Conservation (phyloP, 1,140 invertebrate genomes). For the Aphelenchoides avenae region DNA sequence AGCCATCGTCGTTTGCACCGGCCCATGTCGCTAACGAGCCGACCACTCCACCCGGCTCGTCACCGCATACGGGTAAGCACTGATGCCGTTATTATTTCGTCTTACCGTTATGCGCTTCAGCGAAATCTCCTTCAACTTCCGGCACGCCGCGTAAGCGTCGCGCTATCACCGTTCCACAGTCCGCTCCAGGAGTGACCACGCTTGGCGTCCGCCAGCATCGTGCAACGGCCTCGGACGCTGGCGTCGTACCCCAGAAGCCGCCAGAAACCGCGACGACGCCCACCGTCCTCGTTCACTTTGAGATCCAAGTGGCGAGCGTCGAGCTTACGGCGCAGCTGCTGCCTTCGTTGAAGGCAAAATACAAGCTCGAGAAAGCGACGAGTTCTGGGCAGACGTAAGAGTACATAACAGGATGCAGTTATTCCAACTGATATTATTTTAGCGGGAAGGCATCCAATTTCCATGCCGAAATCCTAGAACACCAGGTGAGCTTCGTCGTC, state of each 20-base stretch:
- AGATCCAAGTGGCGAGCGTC: constrained; percentile 40
- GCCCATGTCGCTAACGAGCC: too few relatives aligned
- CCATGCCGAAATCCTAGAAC: constrained; percentile 38
- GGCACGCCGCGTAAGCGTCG: too few relatives aligned
- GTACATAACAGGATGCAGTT: not conserved
- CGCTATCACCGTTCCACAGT: too few relatives aligned
- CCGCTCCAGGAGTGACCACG: too few relatives aligned
- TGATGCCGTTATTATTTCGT: not conserved
- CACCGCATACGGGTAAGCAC: not conserved
- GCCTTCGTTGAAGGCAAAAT: constrained; percentile 89
- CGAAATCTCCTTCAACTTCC: not conserved
- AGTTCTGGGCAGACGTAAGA: constrained; percentile 37
- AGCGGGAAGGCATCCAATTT: constrained; percentile 76
- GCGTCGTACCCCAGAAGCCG: not conserved
- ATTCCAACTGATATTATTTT: constrained; percentile 18
- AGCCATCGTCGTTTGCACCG: constrained; percentile 3
- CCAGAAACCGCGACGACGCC: not conserved
- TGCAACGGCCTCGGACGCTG: too few relatives aligned
- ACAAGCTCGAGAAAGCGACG: constrained; percentile 62
- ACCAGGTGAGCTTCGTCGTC: constrained; percentile 44
- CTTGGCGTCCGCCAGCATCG: too few relatives aligned
- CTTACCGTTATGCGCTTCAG: constrained; percentile 1
- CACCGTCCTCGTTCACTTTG: constrained; percentile 33
- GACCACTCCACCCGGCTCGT: not conserved
- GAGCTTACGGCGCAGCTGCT: constrained; percentile 67